Evolutionary conservation across 2,888 invertebrate genomes (phyloP).

Genomic region (Acanthosepion lycidas): DNA sequence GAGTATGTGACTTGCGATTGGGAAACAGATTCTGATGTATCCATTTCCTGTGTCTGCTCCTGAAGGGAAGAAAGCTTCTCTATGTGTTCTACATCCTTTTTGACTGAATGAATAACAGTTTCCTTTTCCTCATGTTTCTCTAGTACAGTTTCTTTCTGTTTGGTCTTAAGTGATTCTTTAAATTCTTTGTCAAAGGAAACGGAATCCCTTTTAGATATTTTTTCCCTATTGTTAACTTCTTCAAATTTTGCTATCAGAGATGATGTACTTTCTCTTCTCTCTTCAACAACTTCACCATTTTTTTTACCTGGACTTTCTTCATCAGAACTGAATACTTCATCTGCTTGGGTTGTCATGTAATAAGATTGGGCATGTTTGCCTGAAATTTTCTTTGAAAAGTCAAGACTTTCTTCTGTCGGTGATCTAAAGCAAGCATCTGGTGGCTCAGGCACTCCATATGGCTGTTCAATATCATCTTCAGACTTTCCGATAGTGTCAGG

Average conservation of each 20-base stretch:
- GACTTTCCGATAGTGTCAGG: neutral
- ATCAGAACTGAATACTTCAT: conserved; percentile 42
- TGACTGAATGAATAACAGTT: neutral
- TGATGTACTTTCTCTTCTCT: conserved; percentile 4
- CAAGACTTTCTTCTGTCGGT: conserved; percentile 34
- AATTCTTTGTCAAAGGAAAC: neutral
- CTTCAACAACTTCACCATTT: conserved; percentile 50
- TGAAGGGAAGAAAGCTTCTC: neutral
- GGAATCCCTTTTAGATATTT: neutral
- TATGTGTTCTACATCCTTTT: neutral
- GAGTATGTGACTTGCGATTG: neutral
- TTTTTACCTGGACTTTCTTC: conserved; percentile 37
- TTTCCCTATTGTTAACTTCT: conserved; percentile 36
- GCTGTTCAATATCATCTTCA: conserved; percentile 43
- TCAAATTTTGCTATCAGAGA: conserved; percentile 34
- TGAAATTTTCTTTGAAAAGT: conserved; percentile 37
- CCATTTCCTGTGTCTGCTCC: neutral
- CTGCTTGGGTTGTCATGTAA: conserved; percentile 43
- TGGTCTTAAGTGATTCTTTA: neutral
- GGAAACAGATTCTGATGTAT: neutral
- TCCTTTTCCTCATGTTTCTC: neutral
- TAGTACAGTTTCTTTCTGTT: neutral
- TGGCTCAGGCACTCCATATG: conserved; percentile 43
- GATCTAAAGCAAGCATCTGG: neutral
- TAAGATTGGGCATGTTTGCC: conserved; percentile 44